Percentiles rank a stretch among this genome's conserved stretches.
Conservation (phyloP, 2,888 invertebrate species). For the Saturnia japonica region DNA sequence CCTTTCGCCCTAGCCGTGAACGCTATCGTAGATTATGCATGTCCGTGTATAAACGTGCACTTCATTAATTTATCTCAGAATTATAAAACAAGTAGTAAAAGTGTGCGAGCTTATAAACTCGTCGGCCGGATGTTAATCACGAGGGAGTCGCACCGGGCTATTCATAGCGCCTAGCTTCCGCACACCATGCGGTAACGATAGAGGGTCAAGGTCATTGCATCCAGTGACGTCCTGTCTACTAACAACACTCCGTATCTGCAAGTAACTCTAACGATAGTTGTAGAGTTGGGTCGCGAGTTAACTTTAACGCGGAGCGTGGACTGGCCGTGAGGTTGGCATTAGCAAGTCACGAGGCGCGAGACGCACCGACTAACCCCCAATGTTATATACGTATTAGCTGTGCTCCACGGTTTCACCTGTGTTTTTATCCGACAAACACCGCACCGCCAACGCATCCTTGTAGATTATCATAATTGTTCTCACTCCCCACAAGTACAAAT, state of each 20-base stretch:
- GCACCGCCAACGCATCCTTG: too few species aligned
- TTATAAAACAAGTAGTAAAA: neutral
- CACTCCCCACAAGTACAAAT: too few species aligned
- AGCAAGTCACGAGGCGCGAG: too few species aligned
- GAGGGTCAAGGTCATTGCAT: neutral
- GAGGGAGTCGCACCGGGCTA: neutral
- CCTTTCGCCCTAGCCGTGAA: neutral
- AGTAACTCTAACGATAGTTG: neutral
- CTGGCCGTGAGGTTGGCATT: too few species aligned
- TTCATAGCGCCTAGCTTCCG: constrained; percentile 4
- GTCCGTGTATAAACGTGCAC: neutral
- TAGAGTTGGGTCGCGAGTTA: too few species aligned
- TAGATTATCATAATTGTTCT: too few species aligned
- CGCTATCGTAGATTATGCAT: neutral
- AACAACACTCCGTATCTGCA: neutral
- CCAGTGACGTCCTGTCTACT: neutral
- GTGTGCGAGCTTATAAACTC: neutral
- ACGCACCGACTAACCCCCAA: too few species aligned
- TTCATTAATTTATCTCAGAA: neutral
- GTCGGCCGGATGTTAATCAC: neutral
- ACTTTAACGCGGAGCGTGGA: too few species aligned
- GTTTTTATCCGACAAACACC: too few species aligned
- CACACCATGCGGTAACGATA: neutral
- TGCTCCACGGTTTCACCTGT: too few species aligned
- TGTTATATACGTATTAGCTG: too few species aligned